Evolutionary conservation across 2,888 invertebrate genomes (phyloP).

Genomic region (Nemotelus nigrinus): DNA sequence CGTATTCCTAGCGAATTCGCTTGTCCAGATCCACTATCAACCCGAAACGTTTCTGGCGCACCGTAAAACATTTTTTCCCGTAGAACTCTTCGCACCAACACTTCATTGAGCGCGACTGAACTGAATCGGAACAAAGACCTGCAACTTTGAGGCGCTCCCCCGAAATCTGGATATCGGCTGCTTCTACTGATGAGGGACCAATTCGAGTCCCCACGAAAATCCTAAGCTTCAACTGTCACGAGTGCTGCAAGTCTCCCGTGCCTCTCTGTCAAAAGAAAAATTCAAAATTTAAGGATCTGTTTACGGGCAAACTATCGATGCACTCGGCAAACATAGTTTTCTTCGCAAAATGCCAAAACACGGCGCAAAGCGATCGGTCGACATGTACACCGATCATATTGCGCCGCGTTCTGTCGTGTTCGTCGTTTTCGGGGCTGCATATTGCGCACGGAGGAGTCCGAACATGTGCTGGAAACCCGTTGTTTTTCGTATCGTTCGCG

Average conservation of each 20-base stretch:
- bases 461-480: no score
- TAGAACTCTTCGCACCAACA: background rate
- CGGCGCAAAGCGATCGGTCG: slow-evolving; percentile 9
- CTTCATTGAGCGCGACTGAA: background rate
- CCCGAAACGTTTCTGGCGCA: background rate
- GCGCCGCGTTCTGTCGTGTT: slow-evolving; percentile 6
- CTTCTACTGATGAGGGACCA: no score
- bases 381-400: slow-evolving; percentile 11
- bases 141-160: no score
- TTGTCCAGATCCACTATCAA: no score
- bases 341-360: slow-evolving; percentile 23
- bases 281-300: slow-evolving; percentile 3
- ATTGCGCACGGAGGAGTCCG: slow-evolving; percentile 1
- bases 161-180: no score
- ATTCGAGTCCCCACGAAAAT: no score
- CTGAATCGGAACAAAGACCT: no score
- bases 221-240: background rate
- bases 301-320: background rate
- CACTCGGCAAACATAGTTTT: slow-evolving; percentile 16
- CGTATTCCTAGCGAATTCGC: no score
- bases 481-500: no score
- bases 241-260: slow-evolving; percentile 16
- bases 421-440: background rate
- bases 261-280: slow-evolving; percentile 15
- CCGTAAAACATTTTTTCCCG: background rate